Base-by-base conservation (phyloP, 1,140 invertebrate species). In the Dryas iulia region DNA sequence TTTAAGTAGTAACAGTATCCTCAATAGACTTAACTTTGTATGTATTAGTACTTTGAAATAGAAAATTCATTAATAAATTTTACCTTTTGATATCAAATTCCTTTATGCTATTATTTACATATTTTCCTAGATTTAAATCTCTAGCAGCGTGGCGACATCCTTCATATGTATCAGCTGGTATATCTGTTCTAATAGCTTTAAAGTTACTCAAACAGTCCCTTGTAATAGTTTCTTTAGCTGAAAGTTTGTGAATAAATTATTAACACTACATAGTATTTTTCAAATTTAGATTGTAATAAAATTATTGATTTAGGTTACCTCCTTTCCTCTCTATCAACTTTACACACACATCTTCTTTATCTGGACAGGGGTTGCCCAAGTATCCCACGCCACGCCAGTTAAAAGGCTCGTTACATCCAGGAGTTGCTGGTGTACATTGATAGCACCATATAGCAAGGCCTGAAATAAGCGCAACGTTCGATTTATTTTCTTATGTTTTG, bases 81-180 rank as follows among this genome's bases (percentile, higher is more conserved):
- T 90, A 96, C 95, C 95, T 95, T 84, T 96, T 96, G 53, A 98
- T 94, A 86, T 98, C 97, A 47, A 97, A 90, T 86, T 98, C 96
- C 77, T 95, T 95, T 39, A 98, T 97, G 2, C 94, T 94, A 84
- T 98, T 97, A 82, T 97, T 97, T 0, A 97, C 97, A 88, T 98
- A 98, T 84, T 98, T 94, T 5, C 94, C 97, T 33, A 98, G 85
- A 76, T 95, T 95, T 0, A 96, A 92, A 92, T 98, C 96, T 77
- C 94, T 94, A 0, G 96, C 95, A 53, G 97, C 96, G 31, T 95
- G 93, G 69, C 97, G 93, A 82, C 97, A 98, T 0, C 97, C 97
- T 91, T 98, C 97, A 89, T 97, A 98, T 69, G 95, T 95, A 90
- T 98, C 97, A 1, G 97, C 97, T n/a, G 97, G 97, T 74, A 98